Percentiles rank a stretch among this genome's conserved stretches.
These are phyloP conservation scores for Onychostoma macrolepis DNA, from an alignment of 2,113 vertebrate genomes.

Conservation along the genomic window DNA sequence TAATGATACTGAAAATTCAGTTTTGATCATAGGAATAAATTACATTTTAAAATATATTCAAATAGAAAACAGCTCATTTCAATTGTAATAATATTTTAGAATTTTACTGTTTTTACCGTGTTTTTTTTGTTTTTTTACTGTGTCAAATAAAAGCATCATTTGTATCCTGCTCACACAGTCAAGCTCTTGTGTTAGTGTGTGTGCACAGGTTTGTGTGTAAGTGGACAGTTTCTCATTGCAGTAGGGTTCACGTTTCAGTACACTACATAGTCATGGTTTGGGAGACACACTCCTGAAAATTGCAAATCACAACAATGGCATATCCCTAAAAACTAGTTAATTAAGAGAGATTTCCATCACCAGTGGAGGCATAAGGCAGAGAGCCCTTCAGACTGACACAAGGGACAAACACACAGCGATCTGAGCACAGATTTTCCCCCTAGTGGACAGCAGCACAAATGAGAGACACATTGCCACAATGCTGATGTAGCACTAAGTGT, in stretches of 20 bases:
- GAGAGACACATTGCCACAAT: slow-evolving; percentile 41
- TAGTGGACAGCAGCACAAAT: slow-evolving; percentile 66
- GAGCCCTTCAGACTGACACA: slow-evolving; percentile 49
- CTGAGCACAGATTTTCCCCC: slow-evolving; percentile 72
- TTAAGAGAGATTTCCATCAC: slow-evolving; percentile 72
- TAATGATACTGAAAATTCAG: neutral
- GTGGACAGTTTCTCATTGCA: slow-evolving; percentile 48
- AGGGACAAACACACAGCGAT: slow-evolving; percentile 57
- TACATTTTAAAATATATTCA: too few species aligned
- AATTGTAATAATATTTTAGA: too few species aligned
- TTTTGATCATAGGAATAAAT: too few species aligned
- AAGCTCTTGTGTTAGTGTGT: slow-evolving; percentile 3
- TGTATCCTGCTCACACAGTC: neutral
- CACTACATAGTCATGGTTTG: neutral
- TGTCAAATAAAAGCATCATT: neutral
- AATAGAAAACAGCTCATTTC: too few species aligned
- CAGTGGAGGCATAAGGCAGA: slow-evolving; percentile 67
- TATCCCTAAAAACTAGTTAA: slow-evolving; percentile 69
- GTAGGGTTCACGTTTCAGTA: neutral
- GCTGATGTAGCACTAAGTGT: neutral
- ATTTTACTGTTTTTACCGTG: too few species aligned
- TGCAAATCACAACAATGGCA: slow-evolving; percentile 71
- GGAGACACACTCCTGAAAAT: slow-evolving; percentile 10
- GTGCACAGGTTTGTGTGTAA: neutral
- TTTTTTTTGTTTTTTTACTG: too few species aligned